phyloP scores from a whole-genome alignment of 2,113 vertebrate species.

The Oophaga pumilio region DNA sequence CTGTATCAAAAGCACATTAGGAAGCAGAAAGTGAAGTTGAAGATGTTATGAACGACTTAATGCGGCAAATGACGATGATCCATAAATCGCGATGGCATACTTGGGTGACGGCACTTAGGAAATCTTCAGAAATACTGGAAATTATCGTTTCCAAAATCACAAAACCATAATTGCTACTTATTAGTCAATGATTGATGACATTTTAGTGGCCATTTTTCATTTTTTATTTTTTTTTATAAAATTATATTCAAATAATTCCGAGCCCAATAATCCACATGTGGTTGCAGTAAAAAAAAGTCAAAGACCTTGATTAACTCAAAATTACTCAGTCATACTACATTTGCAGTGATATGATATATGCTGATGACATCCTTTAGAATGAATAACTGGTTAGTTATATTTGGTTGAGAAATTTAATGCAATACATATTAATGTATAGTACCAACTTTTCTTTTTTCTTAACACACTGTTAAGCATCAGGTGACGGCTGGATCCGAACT shows the following conservation, averaged over 20 bases:
- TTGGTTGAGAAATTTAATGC: too few relatives aligned
- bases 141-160: not conserved
- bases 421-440: too few relatives aligned
- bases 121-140: not conserved
- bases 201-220: not conserved
- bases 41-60: conserved; percentile 30
- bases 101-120: not conserved
- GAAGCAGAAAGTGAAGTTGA: conserved; percentile 19
- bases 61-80: conserved; percentile 27
- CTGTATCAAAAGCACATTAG: conserved; percentile 46
- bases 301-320: not conserved
- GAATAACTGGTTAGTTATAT: too few relatives aligned
- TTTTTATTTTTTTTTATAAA: not conserved
- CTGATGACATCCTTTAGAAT: not conserved
- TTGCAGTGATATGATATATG: not conserved
- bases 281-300: not conserved
- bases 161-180: not conserved
- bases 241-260: not conserved
- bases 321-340: too few relatives aligned
- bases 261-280: not conserved
- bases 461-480: too few relatives aligned
- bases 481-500: too few relatives aligned
- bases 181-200: not conserved
- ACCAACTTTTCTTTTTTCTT: too few relatives aligned
- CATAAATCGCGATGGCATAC: conserved; percentile 26